Evolutionary conservation across 2,888 invertebrate genomes (phyloP).

Genomic region (Fragum sueziense): DNA sequence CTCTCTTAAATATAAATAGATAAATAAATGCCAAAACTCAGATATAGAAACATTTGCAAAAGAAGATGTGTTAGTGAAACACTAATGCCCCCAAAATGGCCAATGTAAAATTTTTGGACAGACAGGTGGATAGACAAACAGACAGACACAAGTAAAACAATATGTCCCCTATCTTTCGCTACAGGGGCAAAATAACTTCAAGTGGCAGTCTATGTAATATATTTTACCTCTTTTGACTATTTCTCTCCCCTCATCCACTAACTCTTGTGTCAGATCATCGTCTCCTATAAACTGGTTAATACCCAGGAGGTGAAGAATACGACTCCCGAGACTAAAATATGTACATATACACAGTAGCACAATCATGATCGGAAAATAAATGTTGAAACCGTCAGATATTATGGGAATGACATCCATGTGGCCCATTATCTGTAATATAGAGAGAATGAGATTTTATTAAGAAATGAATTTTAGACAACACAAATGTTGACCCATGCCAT

Average conservation of each 20-base stretch:
- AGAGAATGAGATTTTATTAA: not conserved
- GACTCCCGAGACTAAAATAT: conserved; percentile 95
- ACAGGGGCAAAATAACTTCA: not conserved
- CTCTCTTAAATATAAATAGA: too few relatives aligned
- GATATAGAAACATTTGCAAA: too few relatives aligned
- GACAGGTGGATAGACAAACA: too few relatives aligned
- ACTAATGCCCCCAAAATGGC: not conserved
- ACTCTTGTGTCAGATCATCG: conserved; percentile 95
- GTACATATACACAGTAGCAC: conserved; percentile 95
- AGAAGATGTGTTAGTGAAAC: too few relatives aligned
- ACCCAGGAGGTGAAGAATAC: conserved; percentile 92
- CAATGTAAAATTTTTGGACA: too few relatives aligned
- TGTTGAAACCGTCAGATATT: conserved; percentile 98
- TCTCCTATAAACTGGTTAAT: conserved; percentile 97
- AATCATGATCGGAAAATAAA: conserved; percentile 99
- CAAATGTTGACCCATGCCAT: not conserved
- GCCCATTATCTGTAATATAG: conserved; percentile 91
- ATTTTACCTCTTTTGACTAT: conserved; percentile 95
- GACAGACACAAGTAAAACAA: too few relatives aligned
- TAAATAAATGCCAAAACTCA: too few relatives aligned
- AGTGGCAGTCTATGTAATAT: too few relatives aligned
- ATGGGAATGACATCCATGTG: conserved; percentile 99
- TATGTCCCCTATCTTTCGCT: not conserved
- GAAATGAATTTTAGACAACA: not conserved
- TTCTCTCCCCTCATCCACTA: conserved; percentile 96